A percentile compares a stretch with the other conserved stretches of the same genome.
Evolutionary conservation across 2,113 vertebrate species (phyloP).

Genomic region (Eudyptes chrysolophus): DNA sequence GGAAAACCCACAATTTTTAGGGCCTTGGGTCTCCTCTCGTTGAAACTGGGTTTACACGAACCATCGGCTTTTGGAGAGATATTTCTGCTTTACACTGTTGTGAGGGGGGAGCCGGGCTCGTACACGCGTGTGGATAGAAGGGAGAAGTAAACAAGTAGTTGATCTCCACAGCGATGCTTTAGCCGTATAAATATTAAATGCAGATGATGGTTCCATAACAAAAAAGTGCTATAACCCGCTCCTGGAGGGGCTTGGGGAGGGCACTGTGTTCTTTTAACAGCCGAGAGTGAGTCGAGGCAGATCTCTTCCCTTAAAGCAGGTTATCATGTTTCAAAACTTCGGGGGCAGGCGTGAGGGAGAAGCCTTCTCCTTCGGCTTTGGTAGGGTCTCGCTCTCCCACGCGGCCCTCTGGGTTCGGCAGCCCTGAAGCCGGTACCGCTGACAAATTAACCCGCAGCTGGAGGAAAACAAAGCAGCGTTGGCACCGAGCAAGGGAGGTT

Average conservation of each 20-base stretch:
- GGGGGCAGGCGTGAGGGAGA: neutral
- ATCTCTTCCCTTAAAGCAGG: neutral
- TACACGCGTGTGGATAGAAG: fast-evolving
- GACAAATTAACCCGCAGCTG: neutral
- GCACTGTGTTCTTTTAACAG: neutral
- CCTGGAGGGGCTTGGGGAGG: neutral
- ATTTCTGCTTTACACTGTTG: neutral
- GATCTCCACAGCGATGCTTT: neutral
- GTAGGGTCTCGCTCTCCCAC: fast-evolving
- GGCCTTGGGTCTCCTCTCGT: neutral
- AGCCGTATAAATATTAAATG: neutral
- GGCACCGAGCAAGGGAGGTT: fast-evolving
- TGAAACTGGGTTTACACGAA: fast-evolving
- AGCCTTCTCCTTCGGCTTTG: neutral
- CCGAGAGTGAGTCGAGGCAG: neutral
- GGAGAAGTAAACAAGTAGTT: neutral
- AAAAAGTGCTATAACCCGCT: neutral
- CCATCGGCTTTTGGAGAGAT: neutral
- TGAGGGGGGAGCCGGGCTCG: neutral
- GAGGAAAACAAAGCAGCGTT: neutral
- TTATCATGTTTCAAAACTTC: neutral
- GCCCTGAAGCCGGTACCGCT: fast-evolving
- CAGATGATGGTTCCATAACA: neutral
- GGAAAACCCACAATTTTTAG: neutral
- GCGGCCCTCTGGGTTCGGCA: fast-evolving